phyloP scores from a whole-genome alignment of 2,888 invertebrate species.

The Anticlea derivata region DNA sequence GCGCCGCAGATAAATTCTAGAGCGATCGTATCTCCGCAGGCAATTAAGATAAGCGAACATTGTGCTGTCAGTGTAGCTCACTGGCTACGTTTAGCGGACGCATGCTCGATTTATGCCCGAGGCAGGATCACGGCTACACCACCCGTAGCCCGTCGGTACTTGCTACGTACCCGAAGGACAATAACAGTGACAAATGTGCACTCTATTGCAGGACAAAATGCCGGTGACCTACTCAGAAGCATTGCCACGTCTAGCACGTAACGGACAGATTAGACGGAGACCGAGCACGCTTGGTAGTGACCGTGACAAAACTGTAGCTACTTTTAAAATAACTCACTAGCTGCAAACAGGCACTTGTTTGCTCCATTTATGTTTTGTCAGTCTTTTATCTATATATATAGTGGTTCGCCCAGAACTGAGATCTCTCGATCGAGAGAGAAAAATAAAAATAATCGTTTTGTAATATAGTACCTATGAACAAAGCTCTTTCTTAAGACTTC shows the following conservation, averaged over 20 bases:
- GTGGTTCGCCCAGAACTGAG: too few relatives aligned
- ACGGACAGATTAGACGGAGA: constrained; percentile 15
- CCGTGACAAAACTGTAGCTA: constrained; percentile 10
- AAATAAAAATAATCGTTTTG: too few relatives aligned
- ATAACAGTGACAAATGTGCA: constrained; percentile 41
- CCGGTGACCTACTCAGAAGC: constrained; percentile 24
- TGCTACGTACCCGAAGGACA: constrained; percentile 34
- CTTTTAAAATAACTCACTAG: not conserved
- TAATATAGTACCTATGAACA: too few relatives aligned
- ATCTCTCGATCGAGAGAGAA: too few relatives aligned
- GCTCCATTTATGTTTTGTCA: too few relatives aligned
- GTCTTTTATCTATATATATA: too few relatives aligned
- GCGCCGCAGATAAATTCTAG: constrained; percentile 69
- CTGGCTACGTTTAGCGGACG: constrained; percentile 63
- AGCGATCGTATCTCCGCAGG: constrained; percentile 70
- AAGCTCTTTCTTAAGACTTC: too few relatives aligned
- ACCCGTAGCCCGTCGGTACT: too few relatives aligned
- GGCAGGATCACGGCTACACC: constrained; percentile 40
- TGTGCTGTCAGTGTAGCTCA: constrained; percentile 70
- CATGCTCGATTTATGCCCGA: constrained; percentile 60
- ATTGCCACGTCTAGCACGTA: constrained; percentile 12
- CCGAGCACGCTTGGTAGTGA: constrained; percentile 1
- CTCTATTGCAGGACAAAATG: constrained; percentile 35
- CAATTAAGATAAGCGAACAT: constrained; percentile 79
- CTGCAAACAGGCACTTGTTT: not conserved